These are phyloP conservation scores for Tachina fera DNA, from an alignment of 2,888 invertebrate genomes.

Conservation along the genomic window DNA sequence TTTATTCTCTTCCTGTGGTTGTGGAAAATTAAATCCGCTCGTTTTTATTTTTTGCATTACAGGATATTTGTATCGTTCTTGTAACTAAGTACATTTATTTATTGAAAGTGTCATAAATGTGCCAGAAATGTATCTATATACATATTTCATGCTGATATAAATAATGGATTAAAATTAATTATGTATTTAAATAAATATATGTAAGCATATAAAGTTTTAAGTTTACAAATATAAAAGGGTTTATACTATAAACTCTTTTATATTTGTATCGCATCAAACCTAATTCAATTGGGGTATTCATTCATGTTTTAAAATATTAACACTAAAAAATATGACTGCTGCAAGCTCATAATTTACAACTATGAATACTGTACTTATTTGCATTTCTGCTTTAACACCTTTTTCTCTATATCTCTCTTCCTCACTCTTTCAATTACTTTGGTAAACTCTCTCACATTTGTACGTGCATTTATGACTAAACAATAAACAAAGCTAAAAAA, in stretches of 20 bases:
- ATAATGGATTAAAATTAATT: constrained; percentile 14
- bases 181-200: constrained; percentile 19
- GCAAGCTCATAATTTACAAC: too few species aligned
- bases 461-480: too few species aligned
- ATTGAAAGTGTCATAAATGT: constrained; percentile 36
- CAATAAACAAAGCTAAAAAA: too few species aligned
- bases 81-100: constrained; percentile 19
- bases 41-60: not conserved
- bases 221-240: too few species aligned
- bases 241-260: constrained; percentile 3
- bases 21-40: constrained; percentile 38
- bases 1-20: constrained; percentile 38
- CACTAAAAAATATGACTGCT: too few species aligned
- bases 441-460: too few species aligned
- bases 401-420: too few species aligned
- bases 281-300: not conserved
- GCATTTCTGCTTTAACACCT: too few species aligned
- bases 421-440: too few species aligned
- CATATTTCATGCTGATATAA: not conserved
- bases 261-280: not conserved
- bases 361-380: too few species aligned
- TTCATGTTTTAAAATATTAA: too few species aligned
- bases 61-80: constrained; percentile 15
- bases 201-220: not conserved
- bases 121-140: not conserved